A percentile compares a stretch with the other conserved stretches of the same genome.
Conservation (phyloP, 1,140 invertebrate genomes). For the Drosophila gunungcola region DNA sequence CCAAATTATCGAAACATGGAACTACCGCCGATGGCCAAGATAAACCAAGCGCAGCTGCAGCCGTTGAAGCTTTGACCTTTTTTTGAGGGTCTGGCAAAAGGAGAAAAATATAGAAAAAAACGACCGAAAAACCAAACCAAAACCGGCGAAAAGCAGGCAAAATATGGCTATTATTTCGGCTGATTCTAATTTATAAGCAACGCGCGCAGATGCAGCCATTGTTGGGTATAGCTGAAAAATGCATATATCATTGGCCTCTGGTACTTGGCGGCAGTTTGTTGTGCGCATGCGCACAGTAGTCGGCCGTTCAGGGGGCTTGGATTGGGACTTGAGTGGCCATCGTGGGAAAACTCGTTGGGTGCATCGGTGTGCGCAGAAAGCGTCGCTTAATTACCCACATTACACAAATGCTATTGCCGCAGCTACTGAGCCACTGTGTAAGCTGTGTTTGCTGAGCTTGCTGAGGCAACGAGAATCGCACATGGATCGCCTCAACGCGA, state of each 20-base stretch:
- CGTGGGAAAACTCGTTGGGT: conserved; percentile 74
- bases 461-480: conserved; percentile 66
- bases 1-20: conserved; percentile 56
- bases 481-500: conserved; percentile 39
- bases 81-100: conserved; percentile 71
- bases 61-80: conserved; percentile 75
- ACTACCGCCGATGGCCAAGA: conserved; percentile 60
- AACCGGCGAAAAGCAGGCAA: conserved; percentile 31
- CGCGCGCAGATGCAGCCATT: conserved; percentile 49
- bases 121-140: conserved; percentile 10
- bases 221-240: conserved; percentile 61
- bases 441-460: neutral
- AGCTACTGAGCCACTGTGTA: neutral
- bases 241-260: conserved; percentile 81
- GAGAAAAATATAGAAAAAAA: conserved; percentile 21
- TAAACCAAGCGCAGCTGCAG: conserved; percentile 72
- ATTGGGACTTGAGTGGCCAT: conserved; percentile 41
- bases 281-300: conserved; percentile 74
- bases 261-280: conserved; percentile 76
- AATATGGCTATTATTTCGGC: conserved; percentile 81
- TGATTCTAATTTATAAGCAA: conserved; percentile 81
- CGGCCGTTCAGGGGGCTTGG: conserved; percentile 11
- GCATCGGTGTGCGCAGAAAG: conserved; percentile 36
- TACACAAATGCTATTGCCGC: conserved; percentile 64
- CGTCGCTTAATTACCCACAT: conserved; percentile 77